Conservation (phyloP, 2,888 invertebrate genomes). For the Cerastis rubricosa region DNA sequence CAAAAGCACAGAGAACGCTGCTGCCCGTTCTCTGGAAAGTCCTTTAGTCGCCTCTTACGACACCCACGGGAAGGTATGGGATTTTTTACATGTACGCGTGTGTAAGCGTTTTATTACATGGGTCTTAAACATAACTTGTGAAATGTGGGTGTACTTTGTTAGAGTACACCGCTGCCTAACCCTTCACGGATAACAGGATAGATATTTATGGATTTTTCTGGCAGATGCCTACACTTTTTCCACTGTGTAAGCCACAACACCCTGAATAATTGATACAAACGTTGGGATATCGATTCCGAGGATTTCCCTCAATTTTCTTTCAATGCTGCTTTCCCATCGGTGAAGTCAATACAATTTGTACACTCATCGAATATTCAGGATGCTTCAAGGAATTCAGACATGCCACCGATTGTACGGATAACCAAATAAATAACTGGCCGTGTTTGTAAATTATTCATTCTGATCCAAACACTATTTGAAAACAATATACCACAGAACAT, state of each 20-base stretch:
- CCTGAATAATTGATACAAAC: conserved; percentile 39
- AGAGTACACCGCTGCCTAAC: neutral
- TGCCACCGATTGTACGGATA: conserved; percentile 16
- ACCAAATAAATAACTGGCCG: conserved; percentile 19
- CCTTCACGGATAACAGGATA: neutral
- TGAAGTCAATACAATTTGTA: conserved; percentile 57
- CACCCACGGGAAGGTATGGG: no score
- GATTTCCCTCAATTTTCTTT: conserved; percentile 48
- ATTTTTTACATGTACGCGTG: no score
- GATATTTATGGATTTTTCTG: neutral
- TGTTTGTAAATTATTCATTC: conserved; percentile 39
- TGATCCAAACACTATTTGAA: conserved; percentile 14
- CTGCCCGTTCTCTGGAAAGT: no score
- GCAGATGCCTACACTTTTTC: neutral
- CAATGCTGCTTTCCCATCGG: conserved; percentile 23
- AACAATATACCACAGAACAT: conserved; percentile 33
- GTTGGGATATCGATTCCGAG: conserved; percentile 29
- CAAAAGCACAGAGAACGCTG: no score
- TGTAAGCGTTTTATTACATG: no score
- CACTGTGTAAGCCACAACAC: neutral
- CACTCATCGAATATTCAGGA: conserved; percentile 55
- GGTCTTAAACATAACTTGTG: neutral
- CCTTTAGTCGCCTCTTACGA: no score
- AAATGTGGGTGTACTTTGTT: neutral
- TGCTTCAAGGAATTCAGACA: conserved; percentile 42